Conservation (phyloP, 2,113 vertebrate species). For the Agelaius tricolor region DNA sequence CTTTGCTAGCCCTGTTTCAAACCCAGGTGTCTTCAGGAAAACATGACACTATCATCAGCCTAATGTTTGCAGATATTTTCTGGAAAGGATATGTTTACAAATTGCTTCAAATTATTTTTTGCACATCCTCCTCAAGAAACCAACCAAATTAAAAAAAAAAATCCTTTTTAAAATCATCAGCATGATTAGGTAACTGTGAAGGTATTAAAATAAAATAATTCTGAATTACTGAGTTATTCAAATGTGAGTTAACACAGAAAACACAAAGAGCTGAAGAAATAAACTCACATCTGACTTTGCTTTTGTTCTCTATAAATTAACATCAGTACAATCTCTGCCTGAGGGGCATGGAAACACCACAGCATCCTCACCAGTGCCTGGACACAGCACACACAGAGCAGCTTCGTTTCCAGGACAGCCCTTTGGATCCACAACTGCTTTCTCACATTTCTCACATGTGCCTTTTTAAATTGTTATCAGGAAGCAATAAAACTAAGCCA, state of each 20-base stretch:
- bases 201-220: neutral
- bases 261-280: neutral
- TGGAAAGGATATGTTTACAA: neutral
- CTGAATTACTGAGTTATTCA: neutral
- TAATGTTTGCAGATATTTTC: neutral
- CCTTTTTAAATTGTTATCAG: neutral
- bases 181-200: neutral
- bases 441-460: neutral
- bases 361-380: neutral
- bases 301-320: neutral
- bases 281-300: neutral
- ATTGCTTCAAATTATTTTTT: neutral
- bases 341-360: neutral
- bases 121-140: neutral
- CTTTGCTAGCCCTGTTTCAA: neutral
- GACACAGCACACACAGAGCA: neutral
- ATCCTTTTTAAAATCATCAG: neutral
- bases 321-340: neutral
- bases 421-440: neutral
- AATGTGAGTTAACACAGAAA: neutral
- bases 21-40: neutral
- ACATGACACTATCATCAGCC: fast-evolving
- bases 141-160: fast-evolving
- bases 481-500: neutral
- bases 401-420: neutral